A percentile compares a stretch with the other conserved stretches of the same genome.
Evolutionary conservation across 1,140 invertebrate genomes (phyloP).

Genomic region (Tetragonula clypearis): DNA sequence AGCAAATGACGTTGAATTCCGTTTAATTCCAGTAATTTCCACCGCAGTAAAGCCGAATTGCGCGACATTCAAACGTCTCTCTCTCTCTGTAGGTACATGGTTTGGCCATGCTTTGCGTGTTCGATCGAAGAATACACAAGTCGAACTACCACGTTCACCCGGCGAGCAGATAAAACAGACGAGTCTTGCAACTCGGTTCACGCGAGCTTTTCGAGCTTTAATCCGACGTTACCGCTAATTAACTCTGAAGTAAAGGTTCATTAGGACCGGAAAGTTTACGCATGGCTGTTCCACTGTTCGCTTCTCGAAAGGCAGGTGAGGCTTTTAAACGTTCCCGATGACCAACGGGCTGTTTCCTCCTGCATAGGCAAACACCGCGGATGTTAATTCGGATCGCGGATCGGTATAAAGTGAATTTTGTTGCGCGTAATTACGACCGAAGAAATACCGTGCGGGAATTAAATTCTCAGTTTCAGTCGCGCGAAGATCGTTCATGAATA

Average conservation of each 20-base stretch:
- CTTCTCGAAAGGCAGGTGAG: background rate
- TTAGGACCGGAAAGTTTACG: background rate
- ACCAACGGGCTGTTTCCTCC: background rate
- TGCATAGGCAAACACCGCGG: background rate
- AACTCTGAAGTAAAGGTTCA: background rate
- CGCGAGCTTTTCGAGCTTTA: background rate
- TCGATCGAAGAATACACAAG: background rate
- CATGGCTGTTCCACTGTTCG: background rate
- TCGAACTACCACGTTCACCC: background rate
- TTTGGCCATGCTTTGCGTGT: background rate
- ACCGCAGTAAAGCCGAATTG: too few species aligned
- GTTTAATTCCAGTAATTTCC: too few species aligned
- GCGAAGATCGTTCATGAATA: background rate
- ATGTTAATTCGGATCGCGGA: slow-evolving; percentile 32
- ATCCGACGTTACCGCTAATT: background rate
- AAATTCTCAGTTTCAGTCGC: background rate
- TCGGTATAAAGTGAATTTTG: background rate
- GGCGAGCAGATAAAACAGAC: background rate
- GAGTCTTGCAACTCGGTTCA: background rate
- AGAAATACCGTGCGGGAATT: background rate
- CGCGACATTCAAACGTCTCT: too few species aligned
- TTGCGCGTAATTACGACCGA: background rate
- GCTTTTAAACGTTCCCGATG: background rate
- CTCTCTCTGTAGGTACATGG: too few species aligned
- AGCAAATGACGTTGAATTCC: too few species aligned